These are phyloP conservation scores for Marmota flaviventris DNA, from an alignment of 2,113 vertebrate species.

Conservation along the genomic window DNA sequence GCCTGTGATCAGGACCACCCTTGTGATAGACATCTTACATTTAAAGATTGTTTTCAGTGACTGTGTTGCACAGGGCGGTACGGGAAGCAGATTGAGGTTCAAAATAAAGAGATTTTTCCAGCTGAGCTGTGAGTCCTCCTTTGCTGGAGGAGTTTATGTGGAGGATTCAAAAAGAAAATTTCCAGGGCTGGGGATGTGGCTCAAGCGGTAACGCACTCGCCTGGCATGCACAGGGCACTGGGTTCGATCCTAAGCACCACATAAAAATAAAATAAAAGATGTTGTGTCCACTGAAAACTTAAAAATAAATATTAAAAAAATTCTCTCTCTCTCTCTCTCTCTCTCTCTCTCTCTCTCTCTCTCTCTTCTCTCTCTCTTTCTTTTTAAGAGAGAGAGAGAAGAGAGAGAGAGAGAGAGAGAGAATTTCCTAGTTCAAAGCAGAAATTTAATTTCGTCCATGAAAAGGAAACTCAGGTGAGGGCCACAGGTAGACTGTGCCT, in stretches of 20 bases:
- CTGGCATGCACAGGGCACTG: too few species aligned
- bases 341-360: too few species aligned
- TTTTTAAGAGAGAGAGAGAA: too few species aligned
- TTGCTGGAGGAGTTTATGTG: neutral
- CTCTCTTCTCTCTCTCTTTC: too few species aligned
- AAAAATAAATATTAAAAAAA: too few species aligned
- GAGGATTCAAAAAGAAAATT: neutral
- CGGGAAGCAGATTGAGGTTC: neutral
- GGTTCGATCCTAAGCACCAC: too few species aligned
- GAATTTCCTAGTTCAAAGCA: neutral
- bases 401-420: neutral
- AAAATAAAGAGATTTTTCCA: neutral
- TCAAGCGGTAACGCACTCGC: too few species aligned
- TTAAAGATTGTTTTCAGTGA: neutral
- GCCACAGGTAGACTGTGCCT: neutral
- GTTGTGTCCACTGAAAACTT: too few species aligned
- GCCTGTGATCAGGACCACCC: neutral
- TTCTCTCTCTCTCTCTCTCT: too few species aligned
- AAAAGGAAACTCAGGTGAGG: neutral
- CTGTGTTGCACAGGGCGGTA: too few species aligned
- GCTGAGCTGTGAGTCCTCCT: neutral
- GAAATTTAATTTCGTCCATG: conserved; percentile 15
- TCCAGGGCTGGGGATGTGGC: neutral
- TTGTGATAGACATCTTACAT: neutral
- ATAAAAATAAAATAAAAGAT: too few species aligned